phyloP scores from a whole-genome alignment of 2,113 vertebrate species.

The Sinocyclocheilus maitianheensis region DNA sequence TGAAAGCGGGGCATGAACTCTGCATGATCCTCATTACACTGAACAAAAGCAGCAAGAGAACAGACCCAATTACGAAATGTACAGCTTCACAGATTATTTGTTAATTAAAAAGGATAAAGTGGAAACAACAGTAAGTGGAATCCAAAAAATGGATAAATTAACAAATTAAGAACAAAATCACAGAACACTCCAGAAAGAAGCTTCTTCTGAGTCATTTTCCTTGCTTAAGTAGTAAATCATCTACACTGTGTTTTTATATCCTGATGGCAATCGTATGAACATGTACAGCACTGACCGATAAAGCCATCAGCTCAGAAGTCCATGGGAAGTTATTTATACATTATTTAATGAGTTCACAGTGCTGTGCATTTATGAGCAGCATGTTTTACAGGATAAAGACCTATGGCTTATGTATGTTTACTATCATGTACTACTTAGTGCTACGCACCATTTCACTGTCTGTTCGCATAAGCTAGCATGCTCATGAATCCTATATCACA shows the following conservation, averaged over 20 bases:
- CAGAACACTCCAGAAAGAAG: no score
- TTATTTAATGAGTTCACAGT: constrained; percentile 53
- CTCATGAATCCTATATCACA: background rate
- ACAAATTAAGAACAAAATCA: background rate
- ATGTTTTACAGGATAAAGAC: constrained; percentile 43
- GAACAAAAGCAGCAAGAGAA: constrained; percentile 7
- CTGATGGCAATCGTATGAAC: background rate
- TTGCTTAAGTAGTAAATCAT: background rate
- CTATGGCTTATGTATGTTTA: constrained; percentile 26
- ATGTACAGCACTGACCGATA: constrained; percentile 42
- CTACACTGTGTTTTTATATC: background rate
- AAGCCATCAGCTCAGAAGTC: constrained; percentile 30
- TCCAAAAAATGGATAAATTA: no score
- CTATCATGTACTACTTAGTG: background rate
- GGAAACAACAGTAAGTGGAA: background rate
- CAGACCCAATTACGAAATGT: background rate
- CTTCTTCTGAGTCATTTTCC: background rate
- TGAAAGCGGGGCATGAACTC: constrained; percentile 55
- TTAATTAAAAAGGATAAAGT: constrained; percentile 20
- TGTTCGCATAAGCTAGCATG: background rate
- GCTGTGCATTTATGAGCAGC: constrained; percentile 39
- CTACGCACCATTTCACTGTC: background rate
- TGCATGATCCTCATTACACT: constrained; percentile 43
- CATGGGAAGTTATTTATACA: constrained; percentile 49
- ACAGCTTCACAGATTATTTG: background rate